These are phyloP conservation scores for Zosterops lateralis DNA, from an alignment of 2,113 vertebrate genomes.

Conservation along the genomic window DNA sequence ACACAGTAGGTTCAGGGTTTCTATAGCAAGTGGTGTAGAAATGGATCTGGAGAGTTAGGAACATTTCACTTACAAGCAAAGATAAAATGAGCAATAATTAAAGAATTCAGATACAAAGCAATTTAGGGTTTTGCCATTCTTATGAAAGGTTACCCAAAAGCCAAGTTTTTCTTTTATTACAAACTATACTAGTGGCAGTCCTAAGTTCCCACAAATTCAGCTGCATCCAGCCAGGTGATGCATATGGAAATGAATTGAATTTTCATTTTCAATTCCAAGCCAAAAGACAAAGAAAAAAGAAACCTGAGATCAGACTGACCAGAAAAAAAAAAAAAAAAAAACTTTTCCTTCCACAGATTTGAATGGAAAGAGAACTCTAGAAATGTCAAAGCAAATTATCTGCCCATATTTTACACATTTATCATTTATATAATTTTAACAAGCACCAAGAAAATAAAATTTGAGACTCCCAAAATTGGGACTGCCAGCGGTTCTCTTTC, in stretches of 20 bases:
- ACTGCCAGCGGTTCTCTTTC: neutral
- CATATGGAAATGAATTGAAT: neutral
- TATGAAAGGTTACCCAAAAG: neutral
- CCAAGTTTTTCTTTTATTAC: neutral
- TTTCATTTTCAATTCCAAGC: neutral
- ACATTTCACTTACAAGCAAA: neutral
- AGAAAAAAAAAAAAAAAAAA: neutral
- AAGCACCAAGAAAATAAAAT: neutral
- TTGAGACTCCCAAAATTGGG: neutral
- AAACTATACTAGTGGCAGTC: neutral
- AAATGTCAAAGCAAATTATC: neutral
- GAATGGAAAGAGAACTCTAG: neutral
- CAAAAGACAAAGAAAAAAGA: neutral
- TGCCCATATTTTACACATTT: neutral
- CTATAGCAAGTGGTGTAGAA: neutral
- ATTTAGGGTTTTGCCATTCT: neutral
- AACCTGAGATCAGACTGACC: neutral
- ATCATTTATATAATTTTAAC: neutral
- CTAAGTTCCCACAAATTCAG: neutral
- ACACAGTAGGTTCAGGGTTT: neutral
- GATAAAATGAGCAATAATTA: neutral
- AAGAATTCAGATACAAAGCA: neutral
- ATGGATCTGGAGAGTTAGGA: neutral
- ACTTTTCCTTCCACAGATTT: neutral
- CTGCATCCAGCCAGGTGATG: neutral